A percentile compares a stretch with the other conserved stretches of the same genome.
Conservation (phyloP, 2,888 invertebrate species). For the Chalcosyrphus nemorum region DNA sequence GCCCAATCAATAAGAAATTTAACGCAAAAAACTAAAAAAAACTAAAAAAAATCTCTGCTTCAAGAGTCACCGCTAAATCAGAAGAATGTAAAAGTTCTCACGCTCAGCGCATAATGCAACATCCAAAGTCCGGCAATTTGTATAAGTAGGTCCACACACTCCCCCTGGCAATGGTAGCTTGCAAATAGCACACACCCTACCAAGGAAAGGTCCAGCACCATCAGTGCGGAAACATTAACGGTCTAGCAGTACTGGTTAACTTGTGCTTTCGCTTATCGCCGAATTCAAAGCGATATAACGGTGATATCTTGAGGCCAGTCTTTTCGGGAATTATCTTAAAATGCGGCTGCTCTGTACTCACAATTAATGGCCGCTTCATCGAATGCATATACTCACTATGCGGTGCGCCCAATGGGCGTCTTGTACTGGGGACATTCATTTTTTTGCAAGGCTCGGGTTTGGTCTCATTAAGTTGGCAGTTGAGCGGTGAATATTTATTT, state of each 20-base stretch:
- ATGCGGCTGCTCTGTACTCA: conserved; percentile 83
- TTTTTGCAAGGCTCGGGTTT: conserved; percentile 82
- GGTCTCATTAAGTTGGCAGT: conserved; percentile 81
- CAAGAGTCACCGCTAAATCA: conserved; percentile 65
- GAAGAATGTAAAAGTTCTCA: conserved; percentile 67
- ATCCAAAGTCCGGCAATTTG: conserved; percentile 5
- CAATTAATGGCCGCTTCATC: conserved; percentile 83
- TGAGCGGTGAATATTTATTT: conserved; percentile 82
- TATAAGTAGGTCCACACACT: conserved; percentile 39
- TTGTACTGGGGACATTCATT: conserved; percentile 82
- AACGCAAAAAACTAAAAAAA: too few species aligned
- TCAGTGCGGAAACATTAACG: conserved; percentile 82
- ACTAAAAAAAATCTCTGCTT: conserved; percentile 26
- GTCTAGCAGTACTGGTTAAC: conserved; percentile 81
- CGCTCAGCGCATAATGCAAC: background rate
- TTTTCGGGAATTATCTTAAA: conserved; percentile 83
- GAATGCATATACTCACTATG: conserved; percentile 81
- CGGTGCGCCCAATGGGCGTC: conserved; percentile 79
- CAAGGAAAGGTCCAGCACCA: conserved; percentile 82
- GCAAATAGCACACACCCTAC: conserved; percentile 75
- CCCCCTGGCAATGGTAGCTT: conserved; percentile 47
- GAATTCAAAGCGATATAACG: conserved; percentile 80
- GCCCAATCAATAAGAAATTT: conserved; percentile 4
- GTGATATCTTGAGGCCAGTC: conserved; percentile 84
- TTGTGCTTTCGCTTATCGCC: conserved; percentile 79